Evolutionary conservation across 2,113 vertebrate species (phyloP).

Genomic region (Callithrix jacchus): DNA sequence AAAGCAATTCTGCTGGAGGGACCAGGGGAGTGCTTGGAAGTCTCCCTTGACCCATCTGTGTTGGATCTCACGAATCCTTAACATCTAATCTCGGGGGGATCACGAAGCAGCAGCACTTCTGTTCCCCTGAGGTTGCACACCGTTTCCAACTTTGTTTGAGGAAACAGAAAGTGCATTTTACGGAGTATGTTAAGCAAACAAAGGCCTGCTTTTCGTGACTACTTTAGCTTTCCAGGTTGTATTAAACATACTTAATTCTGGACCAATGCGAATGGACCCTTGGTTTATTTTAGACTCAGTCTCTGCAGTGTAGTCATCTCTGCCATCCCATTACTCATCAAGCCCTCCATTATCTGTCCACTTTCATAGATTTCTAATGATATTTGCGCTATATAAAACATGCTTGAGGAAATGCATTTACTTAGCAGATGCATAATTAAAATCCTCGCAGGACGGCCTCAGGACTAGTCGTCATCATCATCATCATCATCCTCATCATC

Average conservation of each 20-base stretch:
- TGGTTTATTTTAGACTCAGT: neutral
- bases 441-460: neutral
- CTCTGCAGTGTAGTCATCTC: neutral
- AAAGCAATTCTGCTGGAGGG: neutral
- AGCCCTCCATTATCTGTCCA: neutral
- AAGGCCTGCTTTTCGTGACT: neutral
- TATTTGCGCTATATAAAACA: neutral
- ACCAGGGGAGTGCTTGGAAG: neutral
- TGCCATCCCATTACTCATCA: neutral
- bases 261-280: accelerated
- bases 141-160: neutral
- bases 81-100: neutral
- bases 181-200: neutral
- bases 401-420: neutral
- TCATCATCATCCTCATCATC: neutral
- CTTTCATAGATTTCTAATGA: neutral
- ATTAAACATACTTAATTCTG: neutral
- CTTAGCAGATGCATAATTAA: neutral
- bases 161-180: neutral
- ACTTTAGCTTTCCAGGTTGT: neutral
- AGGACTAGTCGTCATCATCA: neutral
- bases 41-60: neutral
- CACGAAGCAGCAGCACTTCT: neutral
- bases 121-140: neutral
- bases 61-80: neutral